Percentiles rank a stretch among this genome's conserved stretches.
Conservation (phyloP, 2,113 vertebrate species). For the Carassius auratus region DNA sequence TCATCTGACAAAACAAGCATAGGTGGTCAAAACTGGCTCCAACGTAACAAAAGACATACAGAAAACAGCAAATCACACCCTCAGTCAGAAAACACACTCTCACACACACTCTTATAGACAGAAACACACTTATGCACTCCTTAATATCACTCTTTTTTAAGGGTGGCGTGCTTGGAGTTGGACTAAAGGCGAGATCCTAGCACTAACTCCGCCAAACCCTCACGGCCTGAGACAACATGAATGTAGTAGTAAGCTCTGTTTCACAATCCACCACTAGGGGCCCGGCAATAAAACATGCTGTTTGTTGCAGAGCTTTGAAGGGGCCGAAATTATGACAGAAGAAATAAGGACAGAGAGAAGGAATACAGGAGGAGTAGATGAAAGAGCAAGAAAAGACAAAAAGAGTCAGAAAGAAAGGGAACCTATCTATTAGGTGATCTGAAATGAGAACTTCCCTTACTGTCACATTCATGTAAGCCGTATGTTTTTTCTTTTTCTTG, state of each 20-base stretch:
- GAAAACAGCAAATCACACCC: not conserved
- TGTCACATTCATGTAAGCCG: conserved; percentile 79
- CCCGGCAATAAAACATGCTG: conserved; percentile 77
- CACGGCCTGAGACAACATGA: conserved; percentile 72
- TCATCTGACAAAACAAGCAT: conserved; percentile 82
- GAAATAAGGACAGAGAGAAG: not conserved
- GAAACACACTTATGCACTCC: conserved; percentile 63
- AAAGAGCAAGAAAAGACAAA: not conserved
- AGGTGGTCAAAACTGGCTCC: conserved; percentile 44
- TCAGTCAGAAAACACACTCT: conserved; percentile 28
- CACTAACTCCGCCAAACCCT: conserved; percentile 68
- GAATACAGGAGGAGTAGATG: not conserved
- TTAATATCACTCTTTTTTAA: conserved; percentile 71
- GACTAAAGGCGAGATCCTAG: conserved; percentile 59
- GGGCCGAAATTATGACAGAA: conserved; percentile 61
- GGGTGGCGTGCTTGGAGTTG: conserved; percentile 72
- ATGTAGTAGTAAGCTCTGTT: conserved; percentile 80
- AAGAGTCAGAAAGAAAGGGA: conserved; percentile 33
- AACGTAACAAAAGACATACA: not conserved
- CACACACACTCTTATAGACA: conserved; percentile 45
- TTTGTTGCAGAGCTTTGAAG: conserved; percentile 70
- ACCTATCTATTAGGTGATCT: conserved; percentile 63
- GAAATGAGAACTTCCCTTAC: conserved; percentile 72
- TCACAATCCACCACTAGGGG: conserved; percentile 68
- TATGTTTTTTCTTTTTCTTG: conserved; percentile 51